Base-by-base conservation (phyloP, 1,140 invertebrate species). In the Drepana arcuata region DNA sequence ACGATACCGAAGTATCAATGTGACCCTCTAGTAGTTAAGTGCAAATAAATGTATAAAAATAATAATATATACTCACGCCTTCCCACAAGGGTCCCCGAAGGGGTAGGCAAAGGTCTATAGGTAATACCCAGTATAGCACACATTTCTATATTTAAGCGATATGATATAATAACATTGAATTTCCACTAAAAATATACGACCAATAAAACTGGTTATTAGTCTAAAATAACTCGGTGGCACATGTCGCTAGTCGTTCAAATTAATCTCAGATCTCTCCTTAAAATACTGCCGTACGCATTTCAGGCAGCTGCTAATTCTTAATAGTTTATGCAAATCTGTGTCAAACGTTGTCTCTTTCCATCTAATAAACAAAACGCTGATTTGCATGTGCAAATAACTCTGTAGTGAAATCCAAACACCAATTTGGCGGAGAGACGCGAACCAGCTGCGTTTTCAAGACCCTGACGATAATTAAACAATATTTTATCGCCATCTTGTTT, bases 321-420 rank as follows among this genome's bases (percentile, higher is more conserved):
- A 73, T 70, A 70, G 69, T 72, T 68, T 72, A 73, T 79, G 69
- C 49, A 69, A 73, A 78, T 75, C 37, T 51, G 43, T 68, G 40
- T 55, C 41, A 44, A 64, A 54, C 46, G 42, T 48, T 45, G 34
- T 57, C 40, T 41, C 51, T 48, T 48, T 44, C 29, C 46, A 48
- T 45, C 49, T 40, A 48, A 45, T 64, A 75, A 72, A 78, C 73
- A 77, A 80, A 80, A 72, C 64, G 61, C 58, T 67, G 60, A 74
- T 81, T 81, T 81, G 64, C 77, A 81, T 78, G 61, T 66, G 61
- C 68, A 74, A 81, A 81, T 77, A 78, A 66, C 57, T 51, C 32
- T 68, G 67, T 74, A 74, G 73, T 68, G 64, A 68, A 73, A 77
- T 70, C 57, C 58, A 78, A 78, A 80, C 61, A 80, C 62, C 60